Base-by-base conservation (phyloP, 1,140 invertebrate genomes). In the Anastrepha obliqua region DNA sequence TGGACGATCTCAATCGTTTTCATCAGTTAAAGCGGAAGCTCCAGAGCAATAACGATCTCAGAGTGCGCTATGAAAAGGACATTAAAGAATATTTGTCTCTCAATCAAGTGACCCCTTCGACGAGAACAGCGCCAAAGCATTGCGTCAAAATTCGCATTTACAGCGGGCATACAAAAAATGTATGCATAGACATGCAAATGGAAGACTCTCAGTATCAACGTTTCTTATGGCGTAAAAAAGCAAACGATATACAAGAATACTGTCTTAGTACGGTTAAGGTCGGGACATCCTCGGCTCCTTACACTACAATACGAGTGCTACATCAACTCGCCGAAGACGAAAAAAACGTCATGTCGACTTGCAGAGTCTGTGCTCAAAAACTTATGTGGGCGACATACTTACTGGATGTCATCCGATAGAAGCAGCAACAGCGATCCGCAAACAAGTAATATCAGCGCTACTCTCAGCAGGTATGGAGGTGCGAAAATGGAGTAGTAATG, bases 91-190 rank as follows among this genome's bases (percentile, higher is more conserved):
- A 67, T 39, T 67, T 67, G 5, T 78, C 74, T 94, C 58, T 51
- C 94, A 65, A 55, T 92, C 0, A 87, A 91, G 58, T 94, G 94
- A 88, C 88, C 93, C 55, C 88, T 87, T 20, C 87, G 87, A 20
- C 87, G n/a, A 88, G 39, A 89, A 91, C 67, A 90, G 90, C 2
- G 70, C 94, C 6, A 89, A 89, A 2, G n/a, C n/a, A n/a, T n/a
- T n/a, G n/a, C n/a, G n/a, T n/a, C n/a, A n/a, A n/a, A n/a, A 55
- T 55, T 55, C 9, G 51, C 51, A 9, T 55, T 55, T 55, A 55
- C 51, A 55, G 90, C 89, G 8, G 94, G 94, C 74, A 90, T 94
- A 64, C 87, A 88, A 87, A 92, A 92, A 88, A 94, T 94, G 93
- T 94, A 93, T 93, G 93, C 87, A 90, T 94, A 39, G 47, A 87